These are phyloP conservation scores for Epinotia demarniana DNA, from an alignment of 2,888 invertebrate genomes.

Conservation along the genomic window DNA sequence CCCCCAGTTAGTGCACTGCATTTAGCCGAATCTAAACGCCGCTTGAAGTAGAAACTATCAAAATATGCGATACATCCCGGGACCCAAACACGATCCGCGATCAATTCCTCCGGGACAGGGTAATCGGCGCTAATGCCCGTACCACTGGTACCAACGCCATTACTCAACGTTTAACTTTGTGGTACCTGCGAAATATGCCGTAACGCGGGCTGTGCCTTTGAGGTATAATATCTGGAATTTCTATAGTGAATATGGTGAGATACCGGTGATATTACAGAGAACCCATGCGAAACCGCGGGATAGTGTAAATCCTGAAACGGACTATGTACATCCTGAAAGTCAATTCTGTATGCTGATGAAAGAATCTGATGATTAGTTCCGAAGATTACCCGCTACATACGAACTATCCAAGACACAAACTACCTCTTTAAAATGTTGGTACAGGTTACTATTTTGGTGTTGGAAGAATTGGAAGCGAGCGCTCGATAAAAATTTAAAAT, in stretches of 20 bases:
- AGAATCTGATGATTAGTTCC: no score
- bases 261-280: background rate
- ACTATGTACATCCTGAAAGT: no score
- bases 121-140: conserved; percentile 31
- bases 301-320: no score
- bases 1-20: no score
- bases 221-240: conserved; percentile 14
- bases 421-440: no score
- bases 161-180: conserved; percentile 33
- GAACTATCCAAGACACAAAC: no score
- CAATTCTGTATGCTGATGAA: no score
- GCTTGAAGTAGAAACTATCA: background rate
- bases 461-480: no score
- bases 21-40: background rate
- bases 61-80: conserved; percentile 24
- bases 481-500: background rate
- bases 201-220: conserved; percentile 6
- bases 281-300: no score
- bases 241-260: background rate
- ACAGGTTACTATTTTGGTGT: no score
- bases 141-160: conserved; percentile 21
- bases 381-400: no score
- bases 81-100: conserved; percentile 26
- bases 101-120: conserved; percentile 31
- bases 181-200: conserved; percentile 22